Evolutionary conservation across 2,113 vertebrate genomes (phyloP), one percentile per base, ranked within the genome.

Genomic region (Boulengeromyrus knoepffleri): DNA sequence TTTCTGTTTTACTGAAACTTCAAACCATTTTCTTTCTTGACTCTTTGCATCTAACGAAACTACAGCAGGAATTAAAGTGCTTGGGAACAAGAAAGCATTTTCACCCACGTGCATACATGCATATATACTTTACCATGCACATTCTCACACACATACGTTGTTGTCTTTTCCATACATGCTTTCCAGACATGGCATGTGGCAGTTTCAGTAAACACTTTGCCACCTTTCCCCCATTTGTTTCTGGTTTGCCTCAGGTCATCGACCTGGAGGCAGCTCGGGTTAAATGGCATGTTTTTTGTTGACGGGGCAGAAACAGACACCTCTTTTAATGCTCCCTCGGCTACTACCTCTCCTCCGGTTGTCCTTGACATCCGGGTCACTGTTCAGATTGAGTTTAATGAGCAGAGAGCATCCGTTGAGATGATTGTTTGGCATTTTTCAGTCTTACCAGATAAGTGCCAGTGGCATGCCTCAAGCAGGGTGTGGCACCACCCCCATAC

Each of bases 231-330:
- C 70, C 9, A 53, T 53, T 80, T 12, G 13, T 77, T 80, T n/a
- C 3, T 5, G 58, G 50, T 88, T 49, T 19, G 31, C 49, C 17
- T 49, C 31, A 77, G 70, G 85, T 24, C 19, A 27, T 49, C 4
- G 5, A 36, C 74, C 24, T 3, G 8, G 70, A 52, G n/a, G 88
- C 36, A 17, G 74, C 88, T 84, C 74, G 53, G 47, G 88, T 83
- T 84, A 19, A 42, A 21, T n/a, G 15, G 62, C 88, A 10, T 21
- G 27, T 56, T 36, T 56, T 45, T 19, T 89, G 74, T 84, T 56
- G 74, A 89, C 50, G 9, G 10, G 74, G 88, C 49, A 13, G 49
- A 89, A 89, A 84, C 36, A 4, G 74, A 89, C 47, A 80, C 74
- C 47, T 56, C 52, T 53, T 31, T 83, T 27, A 42, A 2, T 31